phyloP scores from a whole-genome alignment of 2,113 vertebrate species.

The Desmodus rotundus region DNA sequence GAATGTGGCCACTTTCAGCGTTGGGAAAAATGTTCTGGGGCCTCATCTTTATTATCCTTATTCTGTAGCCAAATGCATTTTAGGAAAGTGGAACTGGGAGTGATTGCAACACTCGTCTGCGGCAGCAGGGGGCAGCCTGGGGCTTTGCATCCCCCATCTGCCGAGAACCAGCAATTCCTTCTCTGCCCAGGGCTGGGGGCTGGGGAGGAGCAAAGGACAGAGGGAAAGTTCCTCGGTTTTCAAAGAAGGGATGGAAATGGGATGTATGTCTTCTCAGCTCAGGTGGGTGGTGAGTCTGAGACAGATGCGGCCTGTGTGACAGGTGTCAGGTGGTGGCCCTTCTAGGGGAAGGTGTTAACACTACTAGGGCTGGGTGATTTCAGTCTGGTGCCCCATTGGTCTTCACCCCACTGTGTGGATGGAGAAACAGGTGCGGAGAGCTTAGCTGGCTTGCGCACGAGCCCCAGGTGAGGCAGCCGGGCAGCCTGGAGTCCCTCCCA shows the following conservation, averaged over 20 bases:
- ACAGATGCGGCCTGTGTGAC: not conserved
- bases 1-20: not conserved
- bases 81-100: fast-evolving
- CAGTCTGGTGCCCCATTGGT: no score
- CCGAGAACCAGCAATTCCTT: not conserved
- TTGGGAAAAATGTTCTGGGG: not conserved
- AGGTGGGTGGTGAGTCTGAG: not conserved
- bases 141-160: not conserved
- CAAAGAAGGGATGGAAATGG: not conserved
- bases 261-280: not conserved
- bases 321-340: not conserved
- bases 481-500: fast-evolving
- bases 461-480: fast-evolving
- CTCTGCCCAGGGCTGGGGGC: no score
- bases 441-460: fast-evolving
- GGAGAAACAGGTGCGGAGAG: not conserved
- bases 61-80: not conserved
- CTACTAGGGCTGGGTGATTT: no score
- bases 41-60: not conserved
- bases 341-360: no score
- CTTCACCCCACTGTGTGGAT: no score
- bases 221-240: not conserved
- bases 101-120: fast-evolving
- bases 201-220: no score
- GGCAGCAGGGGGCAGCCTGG: conserved; percentile 52